Base-by-base conservation (phyloP, 2,797 vertebrate species). In the Nasua narica region DNA sequence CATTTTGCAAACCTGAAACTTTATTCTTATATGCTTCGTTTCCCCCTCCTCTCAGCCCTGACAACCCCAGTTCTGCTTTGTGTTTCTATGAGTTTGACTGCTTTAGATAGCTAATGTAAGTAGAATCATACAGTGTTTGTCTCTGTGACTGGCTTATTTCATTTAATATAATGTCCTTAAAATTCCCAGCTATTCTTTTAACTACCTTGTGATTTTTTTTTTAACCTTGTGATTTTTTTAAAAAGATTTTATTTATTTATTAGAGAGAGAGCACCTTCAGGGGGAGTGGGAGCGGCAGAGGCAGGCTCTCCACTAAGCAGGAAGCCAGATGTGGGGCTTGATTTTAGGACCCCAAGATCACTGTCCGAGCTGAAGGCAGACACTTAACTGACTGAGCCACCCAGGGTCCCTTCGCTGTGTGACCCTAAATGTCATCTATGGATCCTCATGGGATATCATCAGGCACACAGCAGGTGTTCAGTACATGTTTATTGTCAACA, bases 181-280 rank as follows among this genome's bases (percentile, higher is more conserved):
- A 88, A 85, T 93, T 94, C 35, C 25, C n/a, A 86, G 32, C 32
- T 90, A 32, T 50, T 95, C 32, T 85, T 81, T 93, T 76, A 62
- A 92, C 43, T 82, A 86, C 11, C 25, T 95, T 86, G 16, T 88
- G 40, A 91, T 81, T n/a, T 27, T 65, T 29, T 65, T 8, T n/a
- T n/a, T n/a, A n/a, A 86, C 11, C 25, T 95, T 86, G 16, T 88
- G 40, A 91, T 81, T n/a, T 27, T 65, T 29, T 65, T 8, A 8
- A 0, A n/a, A 16, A n/a, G 32, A 65, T 65, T 65, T 65, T 18
- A 65, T n/a, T 32, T 65, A 65, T 16, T 65, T n/a, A 65, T 65
- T n/a, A n/a, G 60, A 62, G 60, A 62, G 32, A 32, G 29, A 16
- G 60, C 54, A 25, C 54, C 21, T 56, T 56, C 23, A 0, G 60